A percentile compares a stretch with the other conserved stretches of the same genome.
Conservation (phyloP, 2,113 vertebrate species). For the Thalassarche chlororhynchos region DNA sequence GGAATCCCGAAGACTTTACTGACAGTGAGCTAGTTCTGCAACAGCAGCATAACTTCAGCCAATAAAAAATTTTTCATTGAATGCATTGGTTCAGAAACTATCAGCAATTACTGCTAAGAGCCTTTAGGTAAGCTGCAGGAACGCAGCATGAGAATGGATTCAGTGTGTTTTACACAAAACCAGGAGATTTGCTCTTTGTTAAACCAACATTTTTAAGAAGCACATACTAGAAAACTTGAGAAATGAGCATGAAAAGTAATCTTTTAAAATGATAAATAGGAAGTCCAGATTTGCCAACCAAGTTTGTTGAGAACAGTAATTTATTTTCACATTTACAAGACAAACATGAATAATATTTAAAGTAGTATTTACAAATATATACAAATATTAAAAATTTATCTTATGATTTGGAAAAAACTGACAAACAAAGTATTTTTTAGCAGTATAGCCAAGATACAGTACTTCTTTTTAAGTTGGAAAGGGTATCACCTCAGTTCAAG, state of each 20-base stretch:
- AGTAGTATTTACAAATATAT: slow-evolving; percentile 70
- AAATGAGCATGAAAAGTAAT: background rate
- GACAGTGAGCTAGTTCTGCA: background rate
- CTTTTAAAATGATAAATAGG: background rate
- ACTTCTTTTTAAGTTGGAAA: background rate
- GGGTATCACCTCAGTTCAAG: background rate
- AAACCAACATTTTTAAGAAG: background rate
- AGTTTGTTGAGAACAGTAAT: background rate
- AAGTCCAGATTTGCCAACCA: background rate
- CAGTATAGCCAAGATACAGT: background rate
- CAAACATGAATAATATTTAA: slow-evolving; percentile 63
- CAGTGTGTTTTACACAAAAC: background rate
- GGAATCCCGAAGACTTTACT: background rate
- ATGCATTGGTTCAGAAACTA: background rate
- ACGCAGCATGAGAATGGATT: background rate
- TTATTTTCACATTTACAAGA: slow-evolving; percentile 67
- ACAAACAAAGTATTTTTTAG: background rate
- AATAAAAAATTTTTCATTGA: background rate
- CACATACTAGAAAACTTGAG: background rate
- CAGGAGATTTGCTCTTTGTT: background rate
- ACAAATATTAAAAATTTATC: slow-evolving; percentile 62
- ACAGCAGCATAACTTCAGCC: background rate
- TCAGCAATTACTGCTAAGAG: background rate
- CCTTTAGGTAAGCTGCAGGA: background rate
- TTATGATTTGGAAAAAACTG: background rate